Percentiles rank a stretch among this genome's conserved stretches.
These are phyloP conservation scores for Atherinosoma microstoma DNA, from an alignment of 2,797 vertebrate genomes.

Conservation along the genomic window DNA sequence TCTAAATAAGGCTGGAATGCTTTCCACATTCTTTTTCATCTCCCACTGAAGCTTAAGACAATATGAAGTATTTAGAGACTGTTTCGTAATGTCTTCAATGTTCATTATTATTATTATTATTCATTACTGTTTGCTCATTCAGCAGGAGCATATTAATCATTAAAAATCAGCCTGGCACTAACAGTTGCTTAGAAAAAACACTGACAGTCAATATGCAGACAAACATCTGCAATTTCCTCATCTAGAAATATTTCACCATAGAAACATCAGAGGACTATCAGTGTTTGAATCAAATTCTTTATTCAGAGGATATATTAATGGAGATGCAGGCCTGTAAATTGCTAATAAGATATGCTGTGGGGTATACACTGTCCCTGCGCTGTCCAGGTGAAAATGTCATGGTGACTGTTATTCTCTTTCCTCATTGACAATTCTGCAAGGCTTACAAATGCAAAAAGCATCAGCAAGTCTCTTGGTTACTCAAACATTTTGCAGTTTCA, in stretches of 20 bases:
- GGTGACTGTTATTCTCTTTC: not conserved
- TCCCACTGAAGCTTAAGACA: not conserved
- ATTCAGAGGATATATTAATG: not conserved
- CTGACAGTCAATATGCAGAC: not conserved
- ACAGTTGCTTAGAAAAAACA: not conserved
- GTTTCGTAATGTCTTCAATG: not conserved
- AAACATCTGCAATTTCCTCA: not conserved
- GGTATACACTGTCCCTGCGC: not conserved
- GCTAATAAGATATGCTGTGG: not conserved
- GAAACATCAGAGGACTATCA: not conserved
- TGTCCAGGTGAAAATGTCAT: not conserved
- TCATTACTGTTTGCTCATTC: not conserved
- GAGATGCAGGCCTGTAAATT: not conserved
- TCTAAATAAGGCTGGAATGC: constrained; percentile 10
- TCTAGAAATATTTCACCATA: not conserved
- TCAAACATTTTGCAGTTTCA: constrained; percentile 40
- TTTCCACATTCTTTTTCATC: constrained; percentile 8
- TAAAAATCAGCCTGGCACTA: not conserved
- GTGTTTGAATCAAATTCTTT: not conserved
- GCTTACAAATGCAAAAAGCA: constrained; percentile 13
- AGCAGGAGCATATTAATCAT: too few relatives aligned
- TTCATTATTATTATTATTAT: too few relatives aligned
- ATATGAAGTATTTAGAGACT: constrained; percentile 2
- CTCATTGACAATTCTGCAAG: constrained; percentile 10
- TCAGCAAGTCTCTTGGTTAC: constrained; percentile 15